A percentile compares a stretch with the other conserved stretches of the same genome.
These are phyloP conservation scores for Ormyrus thymus DNA, from an alignment of 2,888 invertebrate genomes.

Conservation along the genomic window DNA sequence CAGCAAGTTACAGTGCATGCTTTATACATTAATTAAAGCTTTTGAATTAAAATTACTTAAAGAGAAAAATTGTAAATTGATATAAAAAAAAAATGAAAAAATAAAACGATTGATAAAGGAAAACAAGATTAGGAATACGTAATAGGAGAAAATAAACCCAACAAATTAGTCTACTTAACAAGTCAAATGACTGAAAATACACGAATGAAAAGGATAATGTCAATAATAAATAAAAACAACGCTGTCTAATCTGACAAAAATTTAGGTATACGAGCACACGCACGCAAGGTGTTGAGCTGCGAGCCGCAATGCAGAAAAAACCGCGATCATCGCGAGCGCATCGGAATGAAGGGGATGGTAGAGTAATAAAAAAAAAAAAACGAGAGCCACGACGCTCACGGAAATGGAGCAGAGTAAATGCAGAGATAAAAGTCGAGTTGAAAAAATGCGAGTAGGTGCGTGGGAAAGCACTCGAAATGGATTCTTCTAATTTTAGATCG, in stretches of 20 bases:
- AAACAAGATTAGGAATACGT: constrained; percentile 42
- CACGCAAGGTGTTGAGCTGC: neutral
- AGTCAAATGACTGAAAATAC: neutral
- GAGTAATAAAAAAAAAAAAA: too few relatives aligned
- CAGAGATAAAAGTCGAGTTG: neutral
- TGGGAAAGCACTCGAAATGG: neutral
- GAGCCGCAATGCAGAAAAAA: neutral
- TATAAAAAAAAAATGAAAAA: neutral
- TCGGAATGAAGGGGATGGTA: constrained; percentile 1
- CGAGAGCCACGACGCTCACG: neutral
- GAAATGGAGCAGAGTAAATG: neutral
- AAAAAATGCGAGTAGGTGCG: neutral
- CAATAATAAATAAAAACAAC: constrained; percentile 31
- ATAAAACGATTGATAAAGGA: constrained; percentile 16
- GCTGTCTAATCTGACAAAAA: too few relatives aligned
- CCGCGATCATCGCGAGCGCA: neutral
- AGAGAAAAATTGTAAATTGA: constrained; percentile 3
- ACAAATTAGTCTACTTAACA: neutral
- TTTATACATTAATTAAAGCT: neutral
- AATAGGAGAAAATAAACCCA: constrained; percentile 41
- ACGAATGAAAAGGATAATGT: constrained; percentile 33
- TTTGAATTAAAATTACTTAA: too few relatives aligned
- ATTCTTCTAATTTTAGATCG: constrained; percentile 46
- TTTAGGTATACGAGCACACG: neutral
- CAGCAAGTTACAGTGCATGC: neutral